These are phyloP conservation scores for Heterodera carotae DNA, from an alignment of 1,140 invertebrate species.

Conservation along the genomic window DNA sequence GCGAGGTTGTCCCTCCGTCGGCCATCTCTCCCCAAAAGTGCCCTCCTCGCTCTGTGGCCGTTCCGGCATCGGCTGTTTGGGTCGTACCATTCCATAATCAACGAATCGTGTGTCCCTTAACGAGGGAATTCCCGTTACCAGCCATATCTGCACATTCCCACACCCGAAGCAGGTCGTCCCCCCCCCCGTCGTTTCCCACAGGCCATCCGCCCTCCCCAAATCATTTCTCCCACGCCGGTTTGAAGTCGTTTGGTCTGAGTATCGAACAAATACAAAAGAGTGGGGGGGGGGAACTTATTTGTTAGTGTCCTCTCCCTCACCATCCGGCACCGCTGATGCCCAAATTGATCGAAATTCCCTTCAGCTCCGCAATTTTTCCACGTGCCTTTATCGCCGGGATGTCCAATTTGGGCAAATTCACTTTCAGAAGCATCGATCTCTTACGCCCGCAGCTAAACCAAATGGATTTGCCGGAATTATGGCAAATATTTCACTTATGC, in stretches of 20 bases:
- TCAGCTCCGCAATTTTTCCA: slow-evolving; percentile 1
- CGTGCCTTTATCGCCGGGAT: neutral
- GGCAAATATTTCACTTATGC: neutral
- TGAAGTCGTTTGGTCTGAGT: too few species aligned
- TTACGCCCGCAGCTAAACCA: slow-evolving; percentile 18
- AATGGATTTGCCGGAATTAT: neutral
- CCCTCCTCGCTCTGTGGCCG: neutral
- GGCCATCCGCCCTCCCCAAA: too few species aligned
- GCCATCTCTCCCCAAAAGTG: neutral
- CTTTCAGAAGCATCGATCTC: slow-evolving; percentile 10
- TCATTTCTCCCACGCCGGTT: too few species aligned
- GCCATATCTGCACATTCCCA: too few species aligned
- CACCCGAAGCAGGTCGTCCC: too few species aligned
- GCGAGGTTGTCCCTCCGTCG: neutral
- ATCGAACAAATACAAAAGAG: too few species aligned
- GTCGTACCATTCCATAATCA: slow-evolving; percentile 1
- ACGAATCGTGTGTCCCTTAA: slow-evolving; percentile 2
- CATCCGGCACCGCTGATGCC: slow-evolving; percentile 4
- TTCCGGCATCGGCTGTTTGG: neutral
- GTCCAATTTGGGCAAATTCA: slow-evolving; percentile 16
- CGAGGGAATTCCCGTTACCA: too few species aligned
- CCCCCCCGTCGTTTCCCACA: too few species aligned
- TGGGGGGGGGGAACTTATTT: too few species aligned
- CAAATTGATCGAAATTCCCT: slow-evolving; percentile 8
- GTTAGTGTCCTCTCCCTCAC: too few species aligned